phyloP scores from a whole-genome alignment of 2,888 invertebrate genomes.

The Phyto melanocephala region DNA sequence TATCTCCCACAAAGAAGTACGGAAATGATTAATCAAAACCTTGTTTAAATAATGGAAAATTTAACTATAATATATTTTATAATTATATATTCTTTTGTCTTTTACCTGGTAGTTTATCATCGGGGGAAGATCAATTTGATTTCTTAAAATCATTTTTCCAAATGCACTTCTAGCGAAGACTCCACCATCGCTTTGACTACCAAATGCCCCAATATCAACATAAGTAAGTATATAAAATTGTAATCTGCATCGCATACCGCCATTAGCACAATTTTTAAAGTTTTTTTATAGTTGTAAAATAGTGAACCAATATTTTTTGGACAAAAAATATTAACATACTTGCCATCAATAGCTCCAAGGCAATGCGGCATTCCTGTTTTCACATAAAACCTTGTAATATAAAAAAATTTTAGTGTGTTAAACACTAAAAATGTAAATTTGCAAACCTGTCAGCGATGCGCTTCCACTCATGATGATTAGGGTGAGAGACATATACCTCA shows the following conservation, averaged over 20 bases:
- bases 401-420: too few relatives aligned
- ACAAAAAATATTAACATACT: slow-evolving; percentile 22
- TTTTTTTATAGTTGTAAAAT: slow-evolving; percentile 36
- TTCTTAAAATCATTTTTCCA: slow-evolving; percentile 32
- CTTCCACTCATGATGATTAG: neutral
- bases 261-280: slow-evolving; percentile 39
- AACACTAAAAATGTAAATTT: neutral
- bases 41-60: neutral
- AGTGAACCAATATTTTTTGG: slow-evolving; percentile 19
- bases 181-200: neutral
- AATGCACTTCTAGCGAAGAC: slow-evolving; percentile 37
- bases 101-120: neutral
- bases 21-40: neutral
- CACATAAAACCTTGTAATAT: neutral
- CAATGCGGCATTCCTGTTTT: slow-evolving; percentile 43
- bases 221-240: slow-evolving; percentile 31
- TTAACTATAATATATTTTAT: too few relatives aligned
- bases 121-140: neutral
- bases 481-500: slow-evolving; percentile 3
- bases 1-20: neutral
- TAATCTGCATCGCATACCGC: slow-evolving; percentile 27
- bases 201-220: slow-evolving; percentile 20
- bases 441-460: neutral
- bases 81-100: neutral
- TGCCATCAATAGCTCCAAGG: slow-evolving; percentile 31